A percentile compares a stretch with the other conserved stretches of the same genome.
Evolutionary conservation across 35 echinoderm and acorn worm genomes (phyloP).

Genomic region (Ptychodera flava): DNA sequence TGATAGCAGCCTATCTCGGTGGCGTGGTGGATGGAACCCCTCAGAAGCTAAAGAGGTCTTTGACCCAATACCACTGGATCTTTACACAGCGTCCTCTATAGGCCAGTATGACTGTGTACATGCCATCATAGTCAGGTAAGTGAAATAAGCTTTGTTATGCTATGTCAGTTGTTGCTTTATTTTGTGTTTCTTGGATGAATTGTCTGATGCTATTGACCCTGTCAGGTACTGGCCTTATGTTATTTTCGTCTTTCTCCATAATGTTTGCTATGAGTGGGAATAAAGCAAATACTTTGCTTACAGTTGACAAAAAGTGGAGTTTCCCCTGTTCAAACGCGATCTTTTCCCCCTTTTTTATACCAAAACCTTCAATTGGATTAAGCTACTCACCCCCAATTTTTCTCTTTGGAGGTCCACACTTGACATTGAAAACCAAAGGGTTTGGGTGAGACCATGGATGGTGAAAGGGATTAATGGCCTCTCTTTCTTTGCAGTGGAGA

Average conservation of each 20-base stretch:
- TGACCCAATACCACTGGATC: slow-evolving; percentile 84
- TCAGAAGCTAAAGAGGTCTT: slow-evolving; percentile 44
- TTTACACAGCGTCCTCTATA: slow-evolving; percentile 82
- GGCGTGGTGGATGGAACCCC: slow-evolving; percentile 70
- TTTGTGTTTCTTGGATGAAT: not conserved
- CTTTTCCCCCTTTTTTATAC: too few species aligned
- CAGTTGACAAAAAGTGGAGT: too few species aligned
- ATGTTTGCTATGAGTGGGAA: too few species aligned
- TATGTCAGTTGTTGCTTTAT: too few species aligned
- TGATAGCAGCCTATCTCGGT: slow-evolving; percentile 88
- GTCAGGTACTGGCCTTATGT: not conserved
- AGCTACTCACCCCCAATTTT: too few species aligned
- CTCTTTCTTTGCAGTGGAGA: slow-evolving; percentile 37
- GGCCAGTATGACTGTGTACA: slow-evolving; percentile 87
- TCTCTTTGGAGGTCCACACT: too few species aligned
- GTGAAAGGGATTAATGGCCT: too few species aligned
- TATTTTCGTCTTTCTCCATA: slow-evolving; percentile 4
- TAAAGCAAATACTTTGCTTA: too few species aligned
- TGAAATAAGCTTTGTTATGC: not conserved
- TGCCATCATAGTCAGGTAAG: slow-evolving; percentile 60
- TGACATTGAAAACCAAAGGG: too few species aligned
- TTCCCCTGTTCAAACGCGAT: too few species aligned
- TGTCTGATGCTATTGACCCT: not conserved
- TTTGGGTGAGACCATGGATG: too few species aligned
- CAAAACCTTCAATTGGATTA: too few species aligned